Percentiles rank a stretch among this genome's conserved stretches.
These are phyloP conservation scores for Aethina tumida DNA, from an alignment of 1,140 invertebrate genomes.

Conservation along the genomic window DNA sequence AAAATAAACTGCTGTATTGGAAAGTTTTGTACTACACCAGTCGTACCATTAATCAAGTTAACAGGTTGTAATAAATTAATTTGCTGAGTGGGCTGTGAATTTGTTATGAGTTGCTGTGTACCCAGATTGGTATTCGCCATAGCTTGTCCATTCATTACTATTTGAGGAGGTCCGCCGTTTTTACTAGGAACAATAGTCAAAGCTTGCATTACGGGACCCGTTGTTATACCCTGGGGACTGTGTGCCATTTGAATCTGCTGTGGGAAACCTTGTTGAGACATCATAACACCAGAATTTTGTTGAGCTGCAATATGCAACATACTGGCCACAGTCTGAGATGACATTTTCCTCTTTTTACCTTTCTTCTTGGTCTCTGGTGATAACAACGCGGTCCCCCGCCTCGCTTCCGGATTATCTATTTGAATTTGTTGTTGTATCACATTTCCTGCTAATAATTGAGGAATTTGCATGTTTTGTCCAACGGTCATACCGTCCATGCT, in stretches of 20 bases:
- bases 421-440: slow-evolving; percentile 47
- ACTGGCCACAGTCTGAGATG: slow-evolving; percentile 58
- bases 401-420: slow-evolving; percentile 38
- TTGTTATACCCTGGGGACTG: slow-evolving; percentile 45
- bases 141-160: slow-evolving; percentile 60
- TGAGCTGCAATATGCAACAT: slow-evolving; percentile 61
- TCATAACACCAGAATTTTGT: slow-evolving; percentile 31
- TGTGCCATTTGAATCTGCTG: slow-evolving; percentile 54
- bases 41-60: slow-evolving; percentile 62
- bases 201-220: slow-evolving; percentile 59
- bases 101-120: slow-evolving; percentile 57
- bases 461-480: slow-evolving; percentile 55
- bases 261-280: slow-evolving; percentile 46
- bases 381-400: slow-evolving; percentile 42
- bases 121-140: slow-evolving; percentile 46
- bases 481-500: slow-evolving; percentile 55
- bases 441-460: slow-evolving; percentile 55
- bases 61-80: slow-evolving; percentile 73
- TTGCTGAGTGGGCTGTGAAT: slow-evolving; percentile 60
- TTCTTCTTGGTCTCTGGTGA: slow-evolving; percentile 63
- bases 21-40: slow-evolving; percentile 64
- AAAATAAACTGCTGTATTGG: slow-evolving; percentile 75
- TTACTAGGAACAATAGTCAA: slow-evolving; percentile 67
- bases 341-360: slow-evolving; percentile 62
- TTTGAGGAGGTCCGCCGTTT: slow-evolving; percentile 54